Evolutionary conservation across 53 echinoderm and acorn worm species (phyloP), one percentile per base, ranked within the genome.

Genomic region (Crossaster papposus): DNA sequence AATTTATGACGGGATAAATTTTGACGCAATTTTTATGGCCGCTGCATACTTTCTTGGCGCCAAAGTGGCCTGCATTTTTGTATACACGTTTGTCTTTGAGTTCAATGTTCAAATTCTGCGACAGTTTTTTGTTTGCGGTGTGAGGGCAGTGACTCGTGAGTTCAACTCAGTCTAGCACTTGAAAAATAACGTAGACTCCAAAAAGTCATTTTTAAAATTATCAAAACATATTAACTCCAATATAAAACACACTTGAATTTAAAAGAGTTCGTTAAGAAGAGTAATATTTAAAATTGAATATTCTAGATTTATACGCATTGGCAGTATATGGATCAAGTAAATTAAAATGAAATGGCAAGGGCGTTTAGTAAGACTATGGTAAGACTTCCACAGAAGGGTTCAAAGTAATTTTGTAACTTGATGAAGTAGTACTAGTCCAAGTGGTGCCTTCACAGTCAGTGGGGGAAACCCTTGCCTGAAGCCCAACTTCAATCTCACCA

Each of bases 1-100:
- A 87, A 87, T 87, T 87, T 87, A 87, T 87, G 87, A 54, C 64
- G 64, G 77, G 72, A 85, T 76, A 87, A 75, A 87, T 76, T 85
- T 87, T 87, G 87, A 87, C 76, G 77, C 77, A 87, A 85, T 87
- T 87, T 87, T 87, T 87, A 76, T 35, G 72, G 52, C 72, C 76
- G 34, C 23, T 62, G 50, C 87, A 87, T 87, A 77, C 87, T 73
- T 87, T 54, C 77, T 63, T 87, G 87, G 87, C 87, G 87, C 87
- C 87, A 62, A 32, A 55, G 58, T 58, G 80, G 58, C 80, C 54
- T 80, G 31, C 29, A 55, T 80, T 54, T 80, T 80, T 44, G 5
- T 44, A 54, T 77, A 53, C n/a, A 51, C 72, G 36, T 70, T 64
- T 85, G 85, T 14, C 85, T 85, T 85, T 73, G 85, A 85, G 72